Conservation (phyloP, 2,888 invertebrate species). For the Stenurella melanura region DNA sequence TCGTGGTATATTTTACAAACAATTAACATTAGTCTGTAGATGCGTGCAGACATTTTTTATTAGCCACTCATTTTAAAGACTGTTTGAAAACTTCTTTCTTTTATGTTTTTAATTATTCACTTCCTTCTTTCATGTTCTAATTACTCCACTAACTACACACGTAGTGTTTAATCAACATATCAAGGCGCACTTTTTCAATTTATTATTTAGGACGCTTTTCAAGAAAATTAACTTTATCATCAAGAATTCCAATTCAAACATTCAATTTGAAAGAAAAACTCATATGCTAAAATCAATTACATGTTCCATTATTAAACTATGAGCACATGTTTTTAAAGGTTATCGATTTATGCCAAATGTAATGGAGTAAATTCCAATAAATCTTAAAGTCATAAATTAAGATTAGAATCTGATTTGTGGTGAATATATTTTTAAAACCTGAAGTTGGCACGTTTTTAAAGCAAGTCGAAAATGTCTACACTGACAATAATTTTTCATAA, state of each 20-base stretch:
- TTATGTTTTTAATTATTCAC: not conserved
- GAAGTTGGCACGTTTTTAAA: not conserved
- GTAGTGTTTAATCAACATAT: not conserved
- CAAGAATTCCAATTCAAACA: too few species aligned
- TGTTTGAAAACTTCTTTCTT: too few species aligned
- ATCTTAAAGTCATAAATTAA: not conserved
- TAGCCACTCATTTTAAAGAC: too few species aligned
- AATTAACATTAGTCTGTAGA: too few species aligned
- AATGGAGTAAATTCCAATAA: not conserved
- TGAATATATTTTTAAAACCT: conserved; percentile 2
- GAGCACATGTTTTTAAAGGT: too few species aligned
- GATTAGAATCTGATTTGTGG: conserved; percentile 1
- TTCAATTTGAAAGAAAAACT: not conserved
- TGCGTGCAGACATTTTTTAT: too few species aligned
- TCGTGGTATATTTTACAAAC: too few species aligned
- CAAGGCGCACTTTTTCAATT: not conserved
- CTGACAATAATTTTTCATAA: not conserved
- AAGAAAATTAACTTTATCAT: too few species aligned
- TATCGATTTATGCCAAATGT: not conserved
- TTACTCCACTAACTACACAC: not conserved
- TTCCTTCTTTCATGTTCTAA: not conserved
- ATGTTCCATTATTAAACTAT: not conserved
- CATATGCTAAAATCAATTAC: not conserved
- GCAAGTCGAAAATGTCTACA: not conserved
- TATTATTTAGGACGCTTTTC: not conserved